These are phyloP conservation scores for Drosophila infuscata DNA, from an alignment of 2,888 invertebrate genomes.

Conservation along the genomic window DNA sequence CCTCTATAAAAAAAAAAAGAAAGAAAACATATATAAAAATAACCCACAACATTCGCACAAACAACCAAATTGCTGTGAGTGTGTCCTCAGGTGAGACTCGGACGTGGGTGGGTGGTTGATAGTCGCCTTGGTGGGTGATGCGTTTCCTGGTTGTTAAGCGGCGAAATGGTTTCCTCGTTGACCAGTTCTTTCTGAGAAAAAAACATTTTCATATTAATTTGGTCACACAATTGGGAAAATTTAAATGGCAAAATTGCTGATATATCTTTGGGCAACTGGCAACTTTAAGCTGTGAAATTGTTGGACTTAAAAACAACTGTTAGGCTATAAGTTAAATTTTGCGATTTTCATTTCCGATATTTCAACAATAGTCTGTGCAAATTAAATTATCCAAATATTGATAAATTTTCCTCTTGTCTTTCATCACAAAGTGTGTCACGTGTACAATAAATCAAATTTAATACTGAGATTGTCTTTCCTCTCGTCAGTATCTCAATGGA, in stretches of 20 bases:
- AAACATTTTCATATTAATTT: background rate
- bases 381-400: conserved; percentile 2
- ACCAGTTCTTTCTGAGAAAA: background rate
- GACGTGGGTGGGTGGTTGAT: conserved; percentile 16
- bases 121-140: conserved; percentile 1
- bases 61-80: conserved; percentile 38
- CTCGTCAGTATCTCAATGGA: conserved; percentile 20
- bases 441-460: conserved; percentile 40
- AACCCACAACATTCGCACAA: background rate
- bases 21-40: background rate
- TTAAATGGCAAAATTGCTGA: background rate
- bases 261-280: background rate
- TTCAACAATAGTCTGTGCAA: background rate
- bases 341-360: background rate
- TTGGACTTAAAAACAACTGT: background rate
- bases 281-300: background rate
- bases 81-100: conserved; percentile 4
- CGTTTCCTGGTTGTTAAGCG: conserved; percentile 29
- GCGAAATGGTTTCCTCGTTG: conserved; percentile 12
- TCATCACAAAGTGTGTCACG: conserved; percentile 36
- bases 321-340: background rate
- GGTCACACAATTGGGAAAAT: background rate
- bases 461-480: conserved; percentile 45
- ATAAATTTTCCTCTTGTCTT: conserved; percentile 1
- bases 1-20: conserved; percentile 12